A percentile compares a stretch with the other conserved stretches of the same genome.
Conservation (phyloP, 2,888 invertebrate species). For the Folsomia candida region DNA sequence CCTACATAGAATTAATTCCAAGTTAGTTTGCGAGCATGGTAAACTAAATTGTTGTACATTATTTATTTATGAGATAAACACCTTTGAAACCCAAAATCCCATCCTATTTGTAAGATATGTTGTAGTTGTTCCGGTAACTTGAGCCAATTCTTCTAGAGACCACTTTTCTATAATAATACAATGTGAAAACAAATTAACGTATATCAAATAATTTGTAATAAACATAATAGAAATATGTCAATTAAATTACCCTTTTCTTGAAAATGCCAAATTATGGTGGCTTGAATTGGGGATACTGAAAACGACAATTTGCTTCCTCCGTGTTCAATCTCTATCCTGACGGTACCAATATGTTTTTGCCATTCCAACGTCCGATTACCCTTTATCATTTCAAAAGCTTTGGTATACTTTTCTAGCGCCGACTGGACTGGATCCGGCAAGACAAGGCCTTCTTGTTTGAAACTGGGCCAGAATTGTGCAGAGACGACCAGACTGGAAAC, state of each 20-base stretch:
- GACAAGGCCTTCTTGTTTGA: conserved; percentile 89
- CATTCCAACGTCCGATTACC: conserved; percentile 87
- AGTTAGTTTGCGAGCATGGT: not conserved
- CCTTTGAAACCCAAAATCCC: conserved; percentile 89
- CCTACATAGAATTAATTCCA: conserved; percentile 25
- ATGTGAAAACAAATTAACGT: not conserved
- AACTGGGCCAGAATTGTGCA: conserved; percentile 97
- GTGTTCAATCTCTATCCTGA: conserved; percentile 84
- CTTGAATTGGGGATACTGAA: conserved; percentile 87
- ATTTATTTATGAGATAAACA: conserved; percentile 48
- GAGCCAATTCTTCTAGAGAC: conserved; percentile 81
- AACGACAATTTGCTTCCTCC: conserved; percentile 68
- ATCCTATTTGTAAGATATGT: conserved; percentile 82
- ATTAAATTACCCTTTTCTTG: conserved; percentile 69
- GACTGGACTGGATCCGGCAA: conserved; percentile 75
- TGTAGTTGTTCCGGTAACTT: conserved; percentile 80
- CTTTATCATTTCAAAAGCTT: conserved; percentile 80
- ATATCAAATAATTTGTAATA: not conserved
- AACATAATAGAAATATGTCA: conserved; percentile 5
- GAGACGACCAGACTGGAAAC: conserved; percentile 88
- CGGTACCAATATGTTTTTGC: conserved; percentile 90
- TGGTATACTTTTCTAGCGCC: conserved; percentile 81
- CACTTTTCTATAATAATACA: conserved; percentile 66
- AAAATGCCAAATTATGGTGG: conserved; percentile 89
- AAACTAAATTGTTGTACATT: not conserved